A percentile compares a stretch with the other conserved stretches of the same genome.
Evolutionary conservation across 2,113 vertebrate genomes (phyloP).

Genomic region (Ondatra zibethicus): DNA sequence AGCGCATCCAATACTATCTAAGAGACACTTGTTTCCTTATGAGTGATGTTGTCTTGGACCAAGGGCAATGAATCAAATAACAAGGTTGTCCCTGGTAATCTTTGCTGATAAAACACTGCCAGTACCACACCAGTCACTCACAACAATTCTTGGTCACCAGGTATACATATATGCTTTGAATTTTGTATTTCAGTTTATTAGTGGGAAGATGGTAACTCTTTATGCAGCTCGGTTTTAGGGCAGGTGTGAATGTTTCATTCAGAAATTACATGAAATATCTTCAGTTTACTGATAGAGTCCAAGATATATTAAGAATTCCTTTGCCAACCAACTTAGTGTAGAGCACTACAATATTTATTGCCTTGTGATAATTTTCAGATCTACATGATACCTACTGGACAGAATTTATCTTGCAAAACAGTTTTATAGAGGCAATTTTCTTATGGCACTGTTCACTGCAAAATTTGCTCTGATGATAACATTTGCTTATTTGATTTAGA

Average conservation of each 20-base stretch:
- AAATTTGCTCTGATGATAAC: not conserved
- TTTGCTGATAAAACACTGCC: not conserved
- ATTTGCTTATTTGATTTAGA: not conserved
- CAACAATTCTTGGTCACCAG: not conserved
- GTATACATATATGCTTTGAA: too few relatives aligned
- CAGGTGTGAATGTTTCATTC: not conserved
- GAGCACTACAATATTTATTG: not conserved
- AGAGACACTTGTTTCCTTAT: not conserved
- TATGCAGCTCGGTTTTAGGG: not conserved
- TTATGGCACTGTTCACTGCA: not conserved
- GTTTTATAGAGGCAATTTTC: not conserved
- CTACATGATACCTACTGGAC: not conserved
- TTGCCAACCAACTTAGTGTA: not conserved
- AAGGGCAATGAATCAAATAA: not conserved
- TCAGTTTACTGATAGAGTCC: not conserved
- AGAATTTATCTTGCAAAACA: not conserved
- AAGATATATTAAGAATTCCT: not conserved
- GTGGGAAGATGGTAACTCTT: too few relatives aligned
- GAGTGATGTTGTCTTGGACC: not conserved
- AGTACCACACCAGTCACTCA: not conserved
- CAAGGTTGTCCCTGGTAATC: not conserved
- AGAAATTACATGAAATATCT: not conserved
- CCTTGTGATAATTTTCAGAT: not conserved
- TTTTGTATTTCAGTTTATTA: not conserved
- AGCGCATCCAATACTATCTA: not conserved